Conservation (phyloP, 2,888 invertebrate genomes). For the Liposcelis brunnea region DNA sequence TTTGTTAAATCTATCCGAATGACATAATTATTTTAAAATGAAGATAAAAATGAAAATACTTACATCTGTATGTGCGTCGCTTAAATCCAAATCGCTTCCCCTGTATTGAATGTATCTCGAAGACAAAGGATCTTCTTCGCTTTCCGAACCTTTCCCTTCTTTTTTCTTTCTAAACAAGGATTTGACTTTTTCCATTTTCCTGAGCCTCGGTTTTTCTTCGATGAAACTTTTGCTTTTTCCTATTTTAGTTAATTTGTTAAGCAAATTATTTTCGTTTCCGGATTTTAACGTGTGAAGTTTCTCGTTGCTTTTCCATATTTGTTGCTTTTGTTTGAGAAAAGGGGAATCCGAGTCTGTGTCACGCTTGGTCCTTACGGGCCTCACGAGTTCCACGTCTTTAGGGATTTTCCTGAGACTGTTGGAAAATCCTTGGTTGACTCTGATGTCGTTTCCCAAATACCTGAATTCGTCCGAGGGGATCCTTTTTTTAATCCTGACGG, state of each 20-base stretch:
- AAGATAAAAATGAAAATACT: no score
- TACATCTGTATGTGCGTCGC: conserved; percentile 2
- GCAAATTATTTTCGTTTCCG: background rate
- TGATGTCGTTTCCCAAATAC: conserved; percentile 6
- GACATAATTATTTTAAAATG: no score
- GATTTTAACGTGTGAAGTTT: background rate
- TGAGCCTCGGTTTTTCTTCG: background rate
- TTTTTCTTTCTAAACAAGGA: conserved; percentile 25
- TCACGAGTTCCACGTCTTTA: conserved; percentile 7
- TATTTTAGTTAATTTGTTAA: background rate
- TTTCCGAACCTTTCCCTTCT: conserved; percentile 23
- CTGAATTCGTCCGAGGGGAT: background rate
- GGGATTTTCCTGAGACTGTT: conserved; percentile 3
- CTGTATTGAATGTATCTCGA: conserved; percentile 41
- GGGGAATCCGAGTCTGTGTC: background rate
- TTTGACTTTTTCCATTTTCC: background rate
- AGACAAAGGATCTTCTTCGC: conserved; percentile 30
- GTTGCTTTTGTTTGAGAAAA: background rate
- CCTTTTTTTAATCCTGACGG: background rate
- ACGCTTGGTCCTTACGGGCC: background rate
- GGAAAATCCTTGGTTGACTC: background rate
- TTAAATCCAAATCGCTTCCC: conserved; percentile 29
- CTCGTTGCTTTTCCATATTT: background rate
- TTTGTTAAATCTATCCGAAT: no score
- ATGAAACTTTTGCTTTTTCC: conserved; percentile 8